Percentiles rank a stretch among this genome's conserved stretches.
Conservation (phyloP, 1,140 invertebrate species). For the Diachasma alloeum region DNA sequence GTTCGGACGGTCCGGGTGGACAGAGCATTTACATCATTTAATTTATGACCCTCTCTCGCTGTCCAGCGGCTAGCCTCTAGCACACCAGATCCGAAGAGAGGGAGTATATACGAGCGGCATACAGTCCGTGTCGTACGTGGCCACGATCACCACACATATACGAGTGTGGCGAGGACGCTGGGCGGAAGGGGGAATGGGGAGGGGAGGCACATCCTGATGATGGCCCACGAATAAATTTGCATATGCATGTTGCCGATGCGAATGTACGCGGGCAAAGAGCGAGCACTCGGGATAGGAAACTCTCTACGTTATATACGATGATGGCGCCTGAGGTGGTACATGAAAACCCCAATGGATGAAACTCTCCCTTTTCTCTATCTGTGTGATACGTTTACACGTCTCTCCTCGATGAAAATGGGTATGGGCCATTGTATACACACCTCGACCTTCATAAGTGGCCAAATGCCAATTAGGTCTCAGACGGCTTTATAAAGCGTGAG, state of each 20-base stretch:
- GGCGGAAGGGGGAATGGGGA: neutral
- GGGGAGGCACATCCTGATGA: conserved; percentile 52
- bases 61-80: conserved; percentile 25
- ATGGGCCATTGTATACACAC: neutral
- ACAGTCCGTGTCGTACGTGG: conserved; percentile 16
- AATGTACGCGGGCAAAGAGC: conserved; percentile 33
- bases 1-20: conserved; percentile 58
- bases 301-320: neutral
- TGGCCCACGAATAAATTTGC: conserved; percentile 62
- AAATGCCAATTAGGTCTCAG: conserved; percentile 43
- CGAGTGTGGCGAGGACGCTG: conserved; percentile 24
- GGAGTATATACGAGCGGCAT: conserved; percentile 1
- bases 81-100: conserved; percentile 4
- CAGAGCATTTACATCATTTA: conserved; percentile 67
- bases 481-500: conserved; percentile 24
- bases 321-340: conserved; percentile 8
- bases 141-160: conserved; percentile 13
- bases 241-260: conserved; percentile 62
- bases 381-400: neutral
- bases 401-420: conserved; percentile 5
- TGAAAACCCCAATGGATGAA: neutral
- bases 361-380: conserved; percentile 4
- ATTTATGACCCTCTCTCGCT: conserved; percentile 60
- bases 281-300: conserved; percentile 4
- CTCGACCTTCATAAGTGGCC: conserved; percentile 31